A percentile compares a stretch with the other conserved stretches of the same genome.
These are phyloP conservation scores for Brenthis daphne DNA, from an alignment of 2,888 invertebrate species.

Conservation along the genomic window DNA sequence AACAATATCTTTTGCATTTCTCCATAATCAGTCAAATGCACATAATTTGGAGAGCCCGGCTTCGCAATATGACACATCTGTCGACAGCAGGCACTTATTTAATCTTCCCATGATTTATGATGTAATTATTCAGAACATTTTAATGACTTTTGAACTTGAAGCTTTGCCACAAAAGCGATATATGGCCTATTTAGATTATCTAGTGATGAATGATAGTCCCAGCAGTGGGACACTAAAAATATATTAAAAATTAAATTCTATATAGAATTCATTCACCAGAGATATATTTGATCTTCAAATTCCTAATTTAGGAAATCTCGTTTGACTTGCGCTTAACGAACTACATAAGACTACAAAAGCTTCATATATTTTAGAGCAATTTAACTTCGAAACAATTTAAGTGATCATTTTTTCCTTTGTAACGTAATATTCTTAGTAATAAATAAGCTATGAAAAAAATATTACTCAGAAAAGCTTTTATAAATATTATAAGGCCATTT, in stretches of 20 bases:
- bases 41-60: conserved; percentile 38
- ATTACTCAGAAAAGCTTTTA: conserved; percentile 1
- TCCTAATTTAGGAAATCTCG: too few relatives aligned
- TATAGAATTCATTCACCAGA: too few relatives aligned
- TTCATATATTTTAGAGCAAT: too few relatives aligned
- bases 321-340: too few relatives aligned
- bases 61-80: conserved; percentile 44
- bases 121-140: conserved; percentile 42
- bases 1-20: not conserved
- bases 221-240: too few relatives aligned
- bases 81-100: conserved; percentile 46
- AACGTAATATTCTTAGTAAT: not conserved
- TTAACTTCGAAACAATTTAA: too few relatives aligned
- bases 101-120: conserved; percentile 45
- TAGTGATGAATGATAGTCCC: not conserved
- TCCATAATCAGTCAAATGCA: conserved; percentile 5
- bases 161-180: conserved; percentile 9
- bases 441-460: conserved; percentile 1
- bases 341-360: too few relatives aligned
- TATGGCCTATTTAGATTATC: conserved; percentile 1
- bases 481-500: conserved; percentile 4
- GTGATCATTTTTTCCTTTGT: not conserved
- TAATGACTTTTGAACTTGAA: conserved; percentile 28
- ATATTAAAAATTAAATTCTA: too few relatives aligned
- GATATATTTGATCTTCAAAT: too few relatives aligned